Evolutionary conservation across 2,888 invertebrate species (phyloP).

Genomic region (Carcina quercana): DNA sequence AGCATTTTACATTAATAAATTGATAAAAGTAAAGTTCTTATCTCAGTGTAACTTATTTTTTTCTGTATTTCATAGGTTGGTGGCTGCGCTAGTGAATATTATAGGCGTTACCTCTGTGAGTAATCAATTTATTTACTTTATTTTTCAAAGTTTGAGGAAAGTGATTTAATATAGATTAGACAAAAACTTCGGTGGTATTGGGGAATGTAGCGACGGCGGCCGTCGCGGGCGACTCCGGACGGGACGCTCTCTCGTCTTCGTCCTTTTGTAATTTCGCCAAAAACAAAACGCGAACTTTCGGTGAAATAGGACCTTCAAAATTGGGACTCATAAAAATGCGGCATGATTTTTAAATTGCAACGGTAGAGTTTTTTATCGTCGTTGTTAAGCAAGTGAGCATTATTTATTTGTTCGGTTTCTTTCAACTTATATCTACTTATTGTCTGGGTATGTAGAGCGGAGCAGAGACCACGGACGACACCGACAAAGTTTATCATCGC

Average conservation of each 20-base stretch:
- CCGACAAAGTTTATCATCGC: slow-evolving; percentile 69
- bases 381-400: no score
- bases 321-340: no score
- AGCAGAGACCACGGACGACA: no score
- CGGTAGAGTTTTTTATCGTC: no score
- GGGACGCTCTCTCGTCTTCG: slow-evolving; percentile 41
- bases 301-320: no score
- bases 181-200: slow-evolving; percentile 34
- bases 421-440: no score
- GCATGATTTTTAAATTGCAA: no score
- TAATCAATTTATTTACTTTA: slow-evolving; percentile 20
- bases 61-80: slow-evolving; percentile 45
- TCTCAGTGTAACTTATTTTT: no score
- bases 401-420: no score
- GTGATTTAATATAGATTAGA: slow-evolving; percentile 24
- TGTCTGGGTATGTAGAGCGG: no score
- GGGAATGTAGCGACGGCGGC: slow-evolving; percentile 34
- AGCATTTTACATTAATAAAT: no score
- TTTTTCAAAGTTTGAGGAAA: slow-evolving; percentile 13
- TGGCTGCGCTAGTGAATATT: slow-evolving; percentile 51
- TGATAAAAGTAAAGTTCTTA: no score
- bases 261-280: slow-evolving; percentile 63
- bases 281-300: slow-evolving; percentile 19
- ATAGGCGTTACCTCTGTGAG: slow-evolving; percentile 55
- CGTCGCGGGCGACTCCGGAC: slow-evolving; percentile 25